Evolutionary conservation across 2,797 vertebrate species (phyloP), one percentile per base, ranked within the genome.

Genomic region (Capromys pilorides): DNA sequence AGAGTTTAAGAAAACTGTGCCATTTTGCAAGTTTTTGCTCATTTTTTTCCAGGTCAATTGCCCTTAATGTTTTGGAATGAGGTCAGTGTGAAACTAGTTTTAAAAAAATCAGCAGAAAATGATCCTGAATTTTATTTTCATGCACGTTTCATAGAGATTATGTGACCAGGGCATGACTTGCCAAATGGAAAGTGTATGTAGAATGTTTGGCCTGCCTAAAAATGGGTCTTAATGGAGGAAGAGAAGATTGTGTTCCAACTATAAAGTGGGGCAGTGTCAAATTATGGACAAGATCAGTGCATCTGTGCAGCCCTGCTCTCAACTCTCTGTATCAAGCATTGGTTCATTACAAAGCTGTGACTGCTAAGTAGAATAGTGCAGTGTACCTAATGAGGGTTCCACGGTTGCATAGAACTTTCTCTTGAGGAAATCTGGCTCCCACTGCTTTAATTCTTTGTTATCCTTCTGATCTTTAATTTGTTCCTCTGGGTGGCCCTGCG

Each of bases 391-490:
- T 3, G 61, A 93, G 90, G 85, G 19, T 59, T 80, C 51, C 6
- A 0, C 2, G 54, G 54, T 64, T 45, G 8, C 39, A 4, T 11
- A 61, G 59, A 71, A 41, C 62, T 45, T 94, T 95, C 91, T 92
- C 90, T 51, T 80, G 93, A 95, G 95, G 91, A 95, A 96, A 88
- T 28, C 28, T 36, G 61, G 21, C 71, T 88, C 93, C 79, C 31
- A 31, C 49, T 75, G 93, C 57, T 87, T 92, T 79, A 36, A 66
- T 59, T 84, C 93, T 86, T 88, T 80, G 85, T 75, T 88, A 77
- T 39, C 78, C 75, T 64, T 90, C 88, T 95, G 78, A 49, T 92
- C 57, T 95, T 95, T 97, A 95, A 95, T 97, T 96, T 88, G 93
- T 88, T 87, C 90, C 64, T 59, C 12, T 0, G 39, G 31, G 51